These are phyloP conservation scores for Mycetomoellerius zeteki DNA, from an alignment of 1,140 invertebrate genomes.

Conservation along the genomic window DNA sequence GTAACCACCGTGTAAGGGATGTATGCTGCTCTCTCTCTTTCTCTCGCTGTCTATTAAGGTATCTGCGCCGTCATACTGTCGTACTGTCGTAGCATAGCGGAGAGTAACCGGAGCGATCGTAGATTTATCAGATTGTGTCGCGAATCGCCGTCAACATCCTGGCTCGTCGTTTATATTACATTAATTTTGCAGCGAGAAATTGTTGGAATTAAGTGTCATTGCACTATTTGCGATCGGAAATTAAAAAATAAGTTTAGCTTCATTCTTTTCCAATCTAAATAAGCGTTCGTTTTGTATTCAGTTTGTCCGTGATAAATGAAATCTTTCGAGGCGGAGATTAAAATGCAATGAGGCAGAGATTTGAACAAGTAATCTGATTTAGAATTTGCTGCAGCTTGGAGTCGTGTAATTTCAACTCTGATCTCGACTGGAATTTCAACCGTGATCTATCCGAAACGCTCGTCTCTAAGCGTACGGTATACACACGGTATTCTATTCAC, in stretches of 20 bases:
- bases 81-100: neutral
- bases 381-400: slow-evolving; percentile 20
- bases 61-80: neutral
- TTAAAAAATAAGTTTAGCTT: neutral
- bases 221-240: neutral
- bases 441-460: slow-evolving; percentile 58
- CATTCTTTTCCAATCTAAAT: neutral
- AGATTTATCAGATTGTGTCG: slow-evolving; percentile 33
- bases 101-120: slow-evolving; percentile 26
- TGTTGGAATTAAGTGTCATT: neutral
- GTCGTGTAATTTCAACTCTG: slow-evolving; percentile 53
- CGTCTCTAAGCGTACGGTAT: slow-evolving; percentile 8
- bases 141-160: slow-evolving; percentile 22
- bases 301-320: neutral
- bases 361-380: slow-evolving; percentile 43
- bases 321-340: neutral
- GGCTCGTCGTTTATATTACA: slow-evolving; percentile 18
- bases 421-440: slow-evolving; percentile 48
- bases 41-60: slow-evolving; percentile 25
- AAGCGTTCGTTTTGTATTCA: neutral
- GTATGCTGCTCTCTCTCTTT: slow-evolving; percentile 11
- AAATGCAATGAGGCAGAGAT: neutral
- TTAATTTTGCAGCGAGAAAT: neutral
- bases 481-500: slow-evolving; percentile 44
- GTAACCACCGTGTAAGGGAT: slow-evolving; percentile 19